Conservation (phyloP, 2,888 invertebrate genomes). For the Ectemnius cavifrons region DNA sequence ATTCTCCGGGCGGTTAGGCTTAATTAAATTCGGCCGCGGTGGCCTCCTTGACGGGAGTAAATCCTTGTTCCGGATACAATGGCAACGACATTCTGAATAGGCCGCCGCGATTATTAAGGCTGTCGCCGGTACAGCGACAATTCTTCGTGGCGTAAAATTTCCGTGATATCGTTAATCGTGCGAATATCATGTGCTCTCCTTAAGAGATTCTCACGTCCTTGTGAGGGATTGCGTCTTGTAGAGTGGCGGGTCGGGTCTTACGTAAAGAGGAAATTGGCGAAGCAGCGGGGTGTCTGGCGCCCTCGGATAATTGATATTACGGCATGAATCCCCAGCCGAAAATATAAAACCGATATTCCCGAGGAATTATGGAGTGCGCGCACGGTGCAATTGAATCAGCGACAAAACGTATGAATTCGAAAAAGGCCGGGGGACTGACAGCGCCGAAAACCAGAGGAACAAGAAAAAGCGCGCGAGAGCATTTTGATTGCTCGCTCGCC, state of each 20-base stretch:
- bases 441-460: conserved; percentile 1
- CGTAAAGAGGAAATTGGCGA: not conserved
- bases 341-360: not conserved
- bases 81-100: not conserved
- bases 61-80: conserved; percentile 6
- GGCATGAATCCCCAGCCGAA: not conserved
- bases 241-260: not conserved
- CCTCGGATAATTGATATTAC: conserved; percentile 1
- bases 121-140: not conserved
- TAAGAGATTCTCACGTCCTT: too few species aligned
- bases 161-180: too few species aligned
- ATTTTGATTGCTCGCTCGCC: conserved; percentile 14
- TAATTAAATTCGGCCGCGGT: conserved; percentile 32
- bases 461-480: not conserved
- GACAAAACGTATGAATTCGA: conserved; percentile 11
- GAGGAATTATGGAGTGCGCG: not conserved
- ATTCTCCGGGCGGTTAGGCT: conserved; percentile 25
- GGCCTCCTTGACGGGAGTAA: conserved; percentile 1
- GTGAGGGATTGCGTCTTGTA: too few species aligned
- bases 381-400: conserved; percentile 6
- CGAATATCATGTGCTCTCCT: too few species aligned
- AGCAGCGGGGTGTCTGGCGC: not conserved
- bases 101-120: not conserved
- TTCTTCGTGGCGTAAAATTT: too few species aligned
- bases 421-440: not conserved